Evolutionary conservation across 2,797 vertebrate species (phyloP), one percentile per base, ranked within the genome.

Genomic region (Ceryle rudis): DNA sequence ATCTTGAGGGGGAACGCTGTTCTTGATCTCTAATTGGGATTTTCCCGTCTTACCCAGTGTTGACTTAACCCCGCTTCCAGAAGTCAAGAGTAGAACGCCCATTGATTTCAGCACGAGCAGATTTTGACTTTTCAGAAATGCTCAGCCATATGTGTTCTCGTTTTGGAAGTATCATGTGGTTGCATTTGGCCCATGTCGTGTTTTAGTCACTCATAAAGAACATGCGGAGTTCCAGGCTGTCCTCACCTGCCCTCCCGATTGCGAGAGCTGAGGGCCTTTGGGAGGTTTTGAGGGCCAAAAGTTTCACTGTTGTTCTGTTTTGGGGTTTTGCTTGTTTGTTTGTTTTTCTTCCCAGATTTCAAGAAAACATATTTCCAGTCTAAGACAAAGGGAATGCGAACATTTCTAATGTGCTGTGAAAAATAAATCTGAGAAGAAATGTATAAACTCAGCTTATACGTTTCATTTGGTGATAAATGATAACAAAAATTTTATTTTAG

Each of bases 91-190:
- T 67, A 20, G 92, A 95, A 94, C 29, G 9, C 96, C 89, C 91
- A 33, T 92, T 87, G 93, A 87, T 91, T 93, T 71, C 72, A 42
- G 47, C 7, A 14, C 1, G 28, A 95, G 96, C 94, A 96, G 94
- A 95, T 95, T 95, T 94, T 95, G 91, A 97, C 93, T 95, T 92
- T 95, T 95, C 86, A 95, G 89, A 95, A 96, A 89, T 42, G 67
- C 90, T 95, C 91, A 92, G 88, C 88, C 95, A 90, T 96, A 93
- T 95, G 96, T 94, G 90, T 61, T 93, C 93, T 95, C 88, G 0
- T 95, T 96, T 95, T 92, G 94, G 93, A 93, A 95, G 78, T 52
- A 85, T 96, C 95, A 92, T 89, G 93, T 85, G 93, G 93, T 92
- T 95, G 88, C 83, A 37, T 95, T 96, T 97, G 93, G 94, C 96